Evolutionary conservation across 2,888 invertebrate genomes (phyloP).

Genomic region (Linyphia triangularis): DNA sequence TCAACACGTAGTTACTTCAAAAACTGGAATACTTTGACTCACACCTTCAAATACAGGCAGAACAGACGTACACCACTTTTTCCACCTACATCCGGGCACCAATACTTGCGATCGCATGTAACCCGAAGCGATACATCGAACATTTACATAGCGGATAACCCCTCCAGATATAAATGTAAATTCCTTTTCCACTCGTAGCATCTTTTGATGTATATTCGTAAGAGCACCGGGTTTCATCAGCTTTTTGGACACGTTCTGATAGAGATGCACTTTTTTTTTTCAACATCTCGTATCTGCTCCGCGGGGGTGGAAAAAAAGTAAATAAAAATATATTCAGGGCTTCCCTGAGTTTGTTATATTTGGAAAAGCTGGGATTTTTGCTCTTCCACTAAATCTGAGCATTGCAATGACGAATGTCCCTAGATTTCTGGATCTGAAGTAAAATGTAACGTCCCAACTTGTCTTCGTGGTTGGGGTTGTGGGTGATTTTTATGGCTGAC

Average conservation of each 20-base stretch:
- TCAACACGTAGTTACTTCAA: neutral
- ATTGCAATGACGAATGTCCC: constrained; percentile 5
- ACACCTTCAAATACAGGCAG: neutral
- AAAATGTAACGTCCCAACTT: neutral
- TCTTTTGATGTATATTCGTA: constrained; percentile 22
- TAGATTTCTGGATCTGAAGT: neutral
- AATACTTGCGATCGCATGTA: neutral
- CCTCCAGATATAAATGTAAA: constrained; percentile 66
- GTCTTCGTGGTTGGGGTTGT: neutral
- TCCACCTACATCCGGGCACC: neutral
- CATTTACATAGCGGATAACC: constrained; percentile 67
- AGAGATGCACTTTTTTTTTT: constrained; percentile 55
- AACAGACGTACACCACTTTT: neutral
- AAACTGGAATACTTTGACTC: neutral
- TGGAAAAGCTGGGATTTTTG: neutral
- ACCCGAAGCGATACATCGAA: constrained; percentile 31
- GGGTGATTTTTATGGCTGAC: neutral
- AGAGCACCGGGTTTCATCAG: constrained; percentile 45
- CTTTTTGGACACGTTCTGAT: constrained; percentile 59
- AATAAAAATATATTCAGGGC: neutral
- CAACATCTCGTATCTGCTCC: constrained; percentile 27
- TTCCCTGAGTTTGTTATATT: constrained; percentile 37
- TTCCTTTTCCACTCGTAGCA: constrained; percentile 26
- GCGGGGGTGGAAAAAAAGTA: neutral
- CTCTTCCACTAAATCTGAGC: constrained; percentile 8